Evolutionary conservation across 2,797 vertebrate species (phyloP).

Genomic region (Otolemur crassicaudatus): DNA sequence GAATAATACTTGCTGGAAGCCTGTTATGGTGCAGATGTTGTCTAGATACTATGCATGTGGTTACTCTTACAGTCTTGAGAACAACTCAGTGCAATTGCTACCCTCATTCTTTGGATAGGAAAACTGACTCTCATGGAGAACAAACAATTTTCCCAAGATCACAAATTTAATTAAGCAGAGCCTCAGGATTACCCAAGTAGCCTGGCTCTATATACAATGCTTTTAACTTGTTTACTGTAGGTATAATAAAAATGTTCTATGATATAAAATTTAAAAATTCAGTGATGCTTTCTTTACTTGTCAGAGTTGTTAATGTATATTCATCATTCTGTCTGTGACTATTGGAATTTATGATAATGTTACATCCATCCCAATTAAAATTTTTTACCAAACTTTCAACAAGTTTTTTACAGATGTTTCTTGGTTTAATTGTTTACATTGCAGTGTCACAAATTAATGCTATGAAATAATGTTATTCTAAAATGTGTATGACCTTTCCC

Average conservation of each 20-base stretch:
- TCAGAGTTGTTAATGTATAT: not conserved
- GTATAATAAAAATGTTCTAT: not conserved
- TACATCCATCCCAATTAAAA: not conserved
- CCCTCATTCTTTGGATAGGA: not conserved
- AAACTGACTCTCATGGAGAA: not conserved
- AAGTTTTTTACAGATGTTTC: not conserved
- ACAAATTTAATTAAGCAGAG: not conserved
- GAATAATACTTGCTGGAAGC: not conserved
- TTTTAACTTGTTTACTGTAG: not conserved
- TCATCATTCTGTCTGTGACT: not conserved
- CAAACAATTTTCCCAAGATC: not conserved
- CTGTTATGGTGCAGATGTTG: not conserved
- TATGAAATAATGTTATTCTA: not conserved
- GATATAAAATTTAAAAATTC: not conserved
- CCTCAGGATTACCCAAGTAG: not conserved
- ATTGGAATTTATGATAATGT: not conserved
- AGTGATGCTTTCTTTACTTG: not conserved
- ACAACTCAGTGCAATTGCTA: not conserved
- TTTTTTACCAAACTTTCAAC: not conserved
- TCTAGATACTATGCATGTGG: not conserved
- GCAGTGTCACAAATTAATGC: not conserved
- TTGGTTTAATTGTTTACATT: not conserved
- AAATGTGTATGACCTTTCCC: not conserved
- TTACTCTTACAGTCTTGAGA: not conserved
- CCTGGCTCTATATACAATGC: not conserved